Base-by-base conservation (phyloP, 2,797 vertebrate species). In the Eulemur coronatus region DNA sequence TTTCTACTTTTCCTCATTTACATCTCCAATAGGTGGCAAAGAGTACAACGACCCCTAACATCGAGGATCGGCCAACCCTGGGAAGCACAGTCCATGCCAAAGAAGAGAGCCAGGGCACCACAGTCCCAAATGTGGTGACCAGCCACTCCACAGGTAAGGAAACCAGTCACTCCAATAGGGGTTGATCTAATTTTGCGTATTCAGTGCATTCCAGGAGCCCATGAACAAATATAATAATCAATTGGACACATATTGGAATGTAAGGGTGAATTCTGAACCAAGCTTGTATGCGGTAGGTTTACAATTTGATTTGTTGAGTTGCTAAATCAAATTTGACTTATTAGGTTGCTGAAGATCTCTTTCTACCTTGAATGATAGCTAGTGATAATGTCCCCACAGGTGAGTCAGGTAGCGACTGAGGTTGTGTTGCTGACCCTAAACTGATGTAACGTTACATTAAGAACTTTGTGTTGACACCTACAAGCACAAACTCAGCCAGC, bases 11-110 rank as follows among this genome's bases (percentile, higher is more conserved):
- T 50, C 38, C 76, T 94, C 28, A 9, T 70, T 91, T 35, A 6
- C 22, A 14, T 96, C 79, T 91, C 79, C 57, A 48, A 92, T n/a
- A 98, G 97, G 35, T 96, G 46, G 87, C 96, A 33, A 35, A 94
- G 9, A 82, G 0, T 24, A 26, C 87, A 69, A 95, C 81, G 41
- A 65, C 70, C 7, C 0, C 24, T 91, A 88, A 33, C 75, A 1
- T 87, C 17, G 98, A 98, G 89, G 91, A 97, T 0, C 35, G 91
- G 61, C 89, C 97, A 33, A 98, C 98, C 20, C 78, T 84, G 18
- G 97, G 97, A 65, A 95, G 94, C 43, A 12, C 92, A 28, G 43
- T 43, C 15, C 67, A 17, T 3, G 8, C 0, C 30, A n/a, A n/a
- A 4, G 94, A 93, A 90, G 70, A 91, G 1, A 72, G 7, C 4